A percentile compares a stretch with the other conserved stretches of the same genome.
phyloP scores from a whole-genome alignment of 2,113 vertebrate genomes.

The Hippocampus guttulatus region DNA sequence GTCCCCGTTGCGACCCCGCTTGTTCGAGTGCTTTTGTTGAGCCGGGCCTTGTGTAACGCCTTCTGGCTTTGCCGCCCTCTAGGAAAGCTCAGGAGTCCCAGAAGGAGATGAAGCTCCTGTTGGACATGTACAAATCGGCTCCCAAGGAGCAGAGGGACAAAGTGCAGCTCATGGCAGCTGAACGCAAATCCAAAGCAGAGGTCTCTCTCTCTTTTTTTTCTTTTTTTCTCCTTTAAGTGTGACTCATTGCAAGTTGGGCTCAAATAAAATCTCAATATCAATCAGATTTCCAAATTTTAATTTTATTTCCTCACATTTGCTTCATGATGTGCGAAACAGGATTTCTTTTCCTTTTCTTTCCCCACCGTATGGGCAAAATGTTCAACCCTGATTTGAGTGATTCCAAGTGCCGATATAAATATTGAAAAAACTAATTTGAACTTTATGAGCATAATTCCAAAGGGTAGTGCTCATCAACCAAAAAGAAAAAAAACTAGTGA shows the following conservation, averaged over 20 bases:
- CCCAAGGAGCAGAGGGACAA: slow-evolving; percentile 93
- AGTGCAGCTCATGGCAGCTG: slow-evolving; percentile 92
- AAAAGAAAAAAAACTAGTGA: too few species aligned
- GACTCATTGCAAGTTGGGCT: too few species aligned
- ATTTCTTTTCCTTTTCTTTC: too few species aligned
- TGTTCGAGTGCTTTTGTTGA: neutral
- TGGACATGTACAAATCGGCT: slow-evolving; percentile 93
- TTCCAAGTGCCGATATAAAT: too few species aligned
- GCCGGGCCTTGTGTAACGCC: neutral
- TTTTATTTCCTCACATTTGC: neutral
- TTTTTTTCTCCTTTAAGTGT: neutral
- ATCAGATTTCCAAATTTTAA: too few species aligned
- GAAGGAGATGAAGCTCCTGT: slow-evolving; percentile 89
- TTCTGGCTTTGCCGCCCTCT: neutral
- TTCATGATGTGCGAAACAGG: too few species aligned
- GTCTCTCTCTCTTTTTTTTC: slow-evolving; percentile 51
- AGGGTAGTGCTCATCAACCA: too few species aligned
- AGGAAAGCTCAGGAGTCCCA: slow-evolving; percentile 94
- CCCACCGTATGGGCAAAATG: too few species aligned
- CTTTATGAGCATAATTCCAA: too few species aligned
- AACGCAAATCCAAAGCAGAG: slow-evolving; percentile 90
- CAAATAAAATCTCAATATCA: too few species aligned
- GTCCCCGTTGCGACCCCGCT: neutral
- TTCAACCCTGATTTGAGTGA: too few species aligned
- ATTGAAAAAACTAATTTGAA: too few species aligned